phyloP scores from a whole-genome alignment of 2,797 vertebrate genomes.

The Scolopax bukidnonensis region DNA sequence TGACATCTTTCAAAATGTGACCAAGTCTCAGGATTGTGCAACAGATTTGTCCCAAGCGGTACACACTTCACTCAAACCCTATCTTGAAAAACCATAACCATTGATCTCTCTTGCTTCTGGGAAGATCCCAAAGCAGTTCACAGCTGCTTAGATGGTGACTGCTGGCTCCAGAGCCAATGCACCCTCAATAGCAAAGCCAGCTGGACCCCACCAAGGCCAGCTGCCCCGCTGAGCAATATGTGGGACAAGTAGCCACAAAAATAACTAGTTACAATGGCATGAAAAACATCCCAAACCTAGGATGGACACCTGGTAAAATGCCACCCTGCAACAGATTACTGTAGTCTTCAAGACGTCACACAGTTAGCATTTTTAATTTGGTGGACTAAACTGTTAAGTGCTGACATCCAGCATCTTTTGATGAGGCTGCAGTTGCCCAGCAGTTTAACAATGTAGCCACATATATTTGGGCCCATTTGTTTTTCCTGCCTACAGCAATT shows the following conservation, averaged over 20 bases:
- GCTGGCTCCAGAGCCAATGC: neutral
- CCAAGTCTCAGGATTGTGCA: neutral
- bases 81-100: neutral
- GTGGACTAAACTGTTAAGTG: neutral
- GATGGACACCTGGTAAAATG: neutral
- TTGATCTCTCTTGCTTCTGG: neutral
- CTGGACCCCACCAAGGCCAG: neutral
- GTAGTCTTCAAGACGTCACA: neutral
- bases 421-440: conserved; percentile 46
- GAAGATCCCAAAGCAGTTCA: neutral
- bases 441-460: neutral
- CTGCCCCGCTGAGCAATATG: neutral
- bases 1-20: neutral
- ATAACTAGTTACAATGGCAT: neutral
- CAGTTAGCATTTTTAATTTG: neutral
- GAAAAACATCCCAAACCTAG: neutral
- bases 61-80: rapidly evolving
- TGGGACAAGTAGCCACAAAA: neutral
- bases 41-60: neutral
- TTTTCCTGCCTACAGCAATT: conserved; percentile 60
- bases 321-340: neutral
- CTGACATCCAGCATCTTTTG: conserved; percentile 25
- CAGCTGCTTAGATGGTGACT: neutral
- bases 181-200: neutral
- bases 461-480: conserved; percentile 27